Conservation (phyloP, 2,888 invertebrate genomes). For the Megalurothrips usitatus region DNA sequence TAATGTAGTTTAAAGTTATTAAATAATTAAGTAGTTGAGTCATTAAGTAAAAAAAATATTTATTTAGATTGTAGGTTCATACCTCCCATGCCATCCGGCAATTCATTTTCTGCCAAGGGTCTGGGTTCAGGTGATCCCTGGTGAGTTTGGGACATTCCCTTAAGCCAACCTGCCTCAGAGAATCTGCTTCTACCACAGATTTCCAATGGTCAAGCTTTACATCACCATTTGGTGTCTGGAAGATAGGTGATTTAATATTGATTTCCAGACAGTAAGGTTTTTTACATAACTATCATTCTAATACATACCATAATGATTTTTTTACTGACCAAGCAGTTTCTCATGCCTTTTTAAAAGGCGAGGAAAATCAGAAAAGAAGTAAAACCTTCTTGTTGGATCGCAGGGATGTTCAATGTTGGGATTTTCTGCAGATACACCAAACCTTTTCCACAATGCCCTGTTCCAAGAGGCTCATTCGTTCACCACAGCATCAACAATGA, state of each 20-base stretch:
- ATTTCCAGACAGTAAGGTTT: not conserved
- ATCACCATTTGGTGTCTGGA: not conserved
- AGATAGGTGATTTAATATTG: not conserved
- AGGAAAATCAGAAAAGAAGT: constrained; percentile 29
- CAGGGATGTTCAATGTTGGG: constrained; percentile 14
- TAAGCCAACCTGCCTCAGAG: too few relatives aligned
- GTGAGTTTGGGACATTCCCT: too few relatives aligned
- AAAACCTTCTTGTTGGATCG: not conserved
- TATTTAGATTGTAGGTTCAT: not conserved
- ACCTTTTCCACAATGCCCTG: constrained; percentile 31
- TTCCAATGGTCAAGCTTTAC: not conserved
- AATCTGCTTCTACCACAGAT: not conserved
- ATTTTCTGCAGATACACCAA: constrained; percentile 17
- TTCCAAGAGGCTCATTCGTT: constrained; percentile 30
- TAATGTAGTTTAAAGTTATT: too few relatives aligned
- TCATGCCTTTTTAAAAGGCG: constrained; percentile 26
- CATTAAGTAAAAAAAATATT: too few relatives aligned
- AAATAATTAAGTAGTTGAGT: too few relatives aligned
- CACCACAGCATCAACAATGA: constrained; percentile 30
- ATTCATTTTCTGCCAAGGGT: too few relatives aligned
- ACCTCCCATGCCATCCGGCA: not conserved
- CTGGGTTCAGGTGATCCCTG: too few relatives aligned
- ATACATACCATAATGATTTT: not conserved
- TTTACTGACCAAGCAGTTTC: not conserved
- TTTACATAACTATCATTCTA: not conserved